phyloP scores from a whole-genome alignment of 2,113 vertebrate species.

The Pogona vitticeps region DNA sequence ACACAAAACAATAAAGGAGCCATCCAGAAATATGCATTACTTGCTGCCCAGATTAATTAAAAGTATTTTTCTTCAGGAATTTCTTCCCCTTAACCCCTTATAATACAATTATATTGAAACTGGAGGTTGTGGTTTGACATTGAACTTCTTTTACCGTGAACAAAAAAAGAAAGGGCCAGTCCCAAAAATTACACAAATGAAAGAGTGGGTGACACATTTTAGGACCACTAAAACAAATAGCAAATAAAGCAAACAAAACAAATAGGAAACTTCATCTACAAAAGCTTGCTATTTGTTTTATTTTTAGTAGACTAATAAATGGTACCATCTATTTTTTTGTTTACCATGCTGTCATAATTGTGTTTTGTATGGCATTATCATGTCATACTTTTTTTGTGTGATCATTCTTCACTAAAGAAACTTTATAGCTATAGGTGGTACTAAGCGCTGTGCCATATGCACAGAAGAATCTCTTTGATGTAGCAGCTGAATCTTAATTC shows the following conservation, averaged over 20 bases:
- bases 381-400: not conserved
- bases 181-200: too few species aligned
- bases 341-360: too few species aligned
- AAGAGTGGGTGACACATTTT: too few species aligned
- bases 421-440: not conserved
- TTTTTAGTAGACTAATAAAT: too few species aligned
- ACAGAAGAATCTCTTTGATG: slow-evolving; percentile 7
- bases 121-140: not conserved
- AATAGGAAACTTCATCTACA: too few species aligned
- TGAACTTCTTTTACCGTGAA: not conserved
- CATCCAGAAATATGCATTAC: not conserved
- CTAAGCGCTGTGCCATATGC: not conserved
- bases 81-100: not conserved
- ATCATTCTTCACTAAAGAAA: not conserved
- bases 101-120: not conserved
- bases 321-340: too few species aligned
- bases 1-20: slow-evolving; percentile 16
- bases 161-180: too few species aligned
- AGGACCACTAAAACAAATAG: too few species aligned
- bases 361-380: not conserved
- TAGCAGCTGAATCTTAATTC: not conserved
- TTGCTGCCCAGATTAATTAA: not conserved
- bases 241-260: too few species aligned
- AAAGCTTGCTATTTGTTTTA: too few species aligned
- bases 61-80: not conserved